Base-by-base conservation (phyloP, 2,797 vertebrate genomes). In the Toxotes lorentzi region DNA sequence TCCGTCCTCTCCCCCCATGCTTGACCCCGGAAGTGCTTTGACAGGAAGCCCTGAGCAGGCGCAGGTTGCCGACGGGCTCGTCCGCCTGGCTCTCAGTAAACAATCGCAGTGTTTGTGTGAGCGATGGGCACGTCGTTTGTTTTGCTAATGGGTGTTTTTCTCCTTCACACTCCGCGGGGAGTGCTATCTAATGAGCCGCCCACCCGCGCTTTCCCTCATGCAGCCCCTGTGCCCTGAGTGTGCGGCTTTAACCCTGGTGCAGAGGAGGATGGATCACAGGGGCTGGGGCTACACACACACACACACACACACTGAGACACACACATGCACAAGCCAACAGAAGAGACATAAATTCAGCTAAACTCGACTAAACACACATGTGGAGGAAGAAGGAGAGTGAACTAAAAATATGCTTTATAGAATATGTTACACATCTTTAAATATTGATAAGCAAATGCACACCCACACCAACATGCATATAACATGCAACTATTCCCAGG, bases 61-160 rank as follows among this genome's bases (percentile, higher is more conserved):
- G 0, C 48, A 0, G 73, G 73, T 32, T 62, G 85, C 83, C 67
- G 12, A 38, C 54, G 13, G 83, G 58, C 73, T 50, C 14, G 35
- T 71, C 83, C 67, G 84, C 78, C 83, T 47, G 82, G 82, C 88
- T 89, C 85, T 88, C 66, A 40, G 89, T 91, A 91, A 91, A 91
- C 90, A 91, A 82, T 83, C 65, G 35, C 73, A 40, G 86, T 78
- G 81, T 90, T 86, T 79, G 84, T 85, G 86, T 87, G 90, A 91
- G 87, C 87, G 85, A 92, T 92, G 81, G 91, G 86, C 89, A 83
- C 82, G 70, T 89, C 85, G 87, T 93, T 94, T 93, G 92, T 94
- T 95, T 94, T 92, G 91, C 92, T 94, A 94, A 95, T 94, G 92
- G 91, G 80, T 91, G 92, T 93, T 94, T 93, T 93, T 93, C 92